A percentile compares a stretch with the other conserved stretches of the same genome.
Evolutionary conservation across 2,888 invertebrate species (phyloP).

Genomic region (Hemicrepidius hirtus): DNA sequence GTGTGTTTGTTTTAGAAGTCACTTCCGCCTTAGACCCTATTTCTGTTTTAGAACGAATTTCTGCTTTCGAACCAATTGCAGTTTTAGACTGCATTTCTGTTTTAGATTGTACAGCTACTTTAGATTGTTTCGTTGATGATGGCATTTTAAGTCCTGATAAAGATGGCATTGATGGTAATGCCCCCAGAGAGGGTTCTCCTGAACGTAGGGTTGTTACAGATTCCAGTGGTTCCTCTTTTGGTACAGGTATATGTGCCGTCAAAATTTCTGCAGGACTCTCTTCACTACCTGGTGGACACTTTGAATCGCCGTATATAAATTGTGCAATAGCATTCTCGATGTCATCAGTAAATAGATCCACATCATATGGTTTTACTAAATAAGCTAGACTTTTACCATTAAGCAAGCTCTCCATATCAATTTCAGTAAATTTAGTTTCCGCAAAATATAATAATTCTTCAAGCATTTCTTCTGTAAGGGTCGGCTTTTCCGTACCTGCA

Average conservation of each 20-base stretch:
- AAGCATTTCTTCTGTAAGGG: conserved; percentile 60
- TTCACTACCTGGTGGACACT: conserved; percentile 63
- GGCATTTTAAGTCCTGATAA: conserved; percentile 21
- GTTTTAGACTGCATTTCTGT: background rate
- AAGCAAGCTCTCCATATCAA: conserved; percentile 44
- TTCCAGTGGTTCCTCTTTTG: conserved; percentile 23
- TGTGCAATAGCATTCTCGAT: conserved; percentile 63
- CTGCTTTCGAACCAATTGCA: background rate
- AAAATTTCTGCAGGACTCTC: conserved; percentile 54
- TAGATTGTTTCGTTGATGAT: conserved; percentile 5
- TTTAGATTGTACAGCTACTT: background rate
- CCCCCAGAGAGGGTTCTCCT: background rate
- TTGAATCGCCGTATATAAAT: conserved; percentile 63
- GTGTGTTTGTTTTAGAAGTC: background rate
- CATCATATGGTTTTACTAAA: conserved; percentile 41
- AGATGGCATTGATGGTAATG: background rate
- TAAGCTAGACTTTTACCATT: conserved; percentile 46
- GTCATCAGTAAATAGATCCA: conserved; percentile 32
- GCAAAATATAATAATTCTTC: conserved; percentile 67
- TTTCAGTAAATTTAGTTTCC: conserved; percentile 53
- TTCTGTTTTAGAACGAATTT: background rate
- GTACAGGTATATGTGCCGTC: conserved; percentile 55
- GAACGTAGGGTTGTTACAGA: background rate
- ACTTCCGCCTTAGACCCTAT: background rate
- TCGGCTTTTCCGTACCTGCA: conserved; percentile 47